phyloP scores from a whole-genome alignment of 2,113 vertebrate species.

The Melierax canorus region DNA sequence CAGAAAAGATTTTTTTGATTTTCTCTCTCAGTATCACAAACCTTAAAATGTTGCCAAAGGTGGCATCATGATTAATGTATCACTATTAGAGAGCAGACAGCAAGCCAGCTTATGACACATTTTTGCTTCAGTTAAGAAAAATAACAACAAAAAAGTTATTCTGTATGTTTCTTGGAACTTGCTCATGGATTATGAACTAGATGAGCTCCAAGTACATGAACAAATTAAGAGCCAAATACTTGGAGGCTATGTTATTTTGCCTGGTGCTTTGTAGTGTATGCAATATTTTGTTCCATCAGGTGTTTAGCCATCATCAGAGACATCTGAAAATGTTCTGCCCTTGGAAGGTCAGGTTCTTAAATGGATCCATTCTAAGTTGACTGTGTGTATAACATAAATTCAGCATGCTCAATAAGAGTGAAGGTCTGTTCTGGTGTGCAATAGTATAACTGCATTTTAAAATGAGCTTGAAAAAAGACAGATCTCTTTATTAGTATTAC shows the following conservation, averaged over 20 bases:
- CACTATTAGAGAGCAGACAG: constrained; percentile 9
- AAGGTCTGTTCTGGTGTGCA: background rate
- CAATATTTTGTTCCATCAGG: background rate
- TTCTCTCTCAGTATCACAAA: background rate
- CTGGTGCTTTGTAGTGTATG: background rate
- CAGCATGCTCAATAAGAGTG: background rate
- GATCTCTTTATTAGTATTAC: background rate
- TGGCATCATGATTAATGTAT: constrained; percentile 36
- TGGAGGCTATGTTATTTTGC: background rate
- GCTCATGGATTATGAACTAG: background rate
- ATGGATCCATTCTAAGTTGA: background rate
- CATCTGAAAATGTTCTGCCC: background rate
- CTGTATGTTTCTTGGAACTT: background rate
- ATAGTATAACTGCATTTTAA: background rate
- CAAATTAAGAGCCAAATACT: background rate
- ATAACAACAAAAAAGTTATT: background rate
- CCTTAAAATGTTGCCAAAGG: background rate
- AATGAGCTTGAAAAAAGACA: background rate
- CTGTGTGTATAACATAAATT: background rate
- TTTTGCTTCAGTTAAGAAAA: constrained; percentile 20
- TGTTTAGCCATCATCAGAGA: background rate
- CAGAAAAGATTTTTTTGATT: constrained; percentile 1
- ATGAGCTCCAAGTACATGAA: background rate
- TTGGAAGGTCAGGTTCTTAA: background rate
- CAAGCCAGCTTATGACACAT: background rate